Conservation (phyloP, 2,797 vertebrate genomes). For the Gymnothorax javanicus region DNA sequence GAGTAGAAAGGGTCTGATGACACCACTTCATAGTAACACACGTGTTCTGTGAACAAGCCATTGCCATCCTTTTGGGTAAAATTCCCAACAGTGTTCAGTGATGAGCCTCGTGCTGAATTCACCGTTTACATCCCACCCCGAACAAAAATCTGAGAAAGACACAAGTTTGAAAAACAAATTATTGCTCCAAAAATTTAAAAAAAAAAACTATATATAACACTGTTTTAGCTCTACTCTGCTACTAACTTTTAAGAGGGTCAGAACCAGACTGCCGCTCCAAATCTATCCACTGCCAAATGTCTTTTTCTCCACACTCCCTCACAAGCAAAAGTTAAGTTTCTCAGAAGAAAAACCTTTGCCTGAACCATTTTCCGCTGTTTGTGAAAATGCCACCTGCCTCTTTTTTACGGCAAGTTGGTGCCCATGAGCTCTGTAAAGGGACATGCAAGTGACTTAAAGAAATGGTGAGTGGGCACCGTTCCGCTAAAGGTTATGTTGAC, state of each 20-base stretch:
- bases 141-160: not conserved
- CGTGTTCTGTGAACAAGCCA: not conserved
- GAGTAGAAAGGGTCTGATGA: not conserved
- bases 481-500: not conserved
- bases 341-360: not conserved
- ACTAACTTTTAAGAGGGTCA: not conserved
- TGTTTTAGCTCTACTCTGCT: not conserved
- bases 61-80: not conserved
- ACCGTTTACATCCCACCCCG: not conserved
- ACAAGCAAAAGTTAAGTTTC: not conserved
- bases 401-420: not conserved
- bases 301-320: not conserved
- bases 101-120: not conserved
- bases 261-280: not conserved
- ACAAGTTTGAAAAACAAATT: not conserved
- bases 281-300: not conserved
- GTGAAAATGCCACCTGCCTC: not conserved
- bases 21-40: not conserved
- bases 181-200: not conserved
- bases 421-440: not conserved
- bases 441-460: not conserved
- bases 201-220: not conserved
- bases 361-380: not conserved
- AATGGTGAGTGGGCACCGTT: not conserved
- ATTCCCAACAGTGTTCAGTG: not conserved